Base-by-base conservation (phyloP, 2,888 invertebrate genomes). In the Dendrolimus pini region DNA sequence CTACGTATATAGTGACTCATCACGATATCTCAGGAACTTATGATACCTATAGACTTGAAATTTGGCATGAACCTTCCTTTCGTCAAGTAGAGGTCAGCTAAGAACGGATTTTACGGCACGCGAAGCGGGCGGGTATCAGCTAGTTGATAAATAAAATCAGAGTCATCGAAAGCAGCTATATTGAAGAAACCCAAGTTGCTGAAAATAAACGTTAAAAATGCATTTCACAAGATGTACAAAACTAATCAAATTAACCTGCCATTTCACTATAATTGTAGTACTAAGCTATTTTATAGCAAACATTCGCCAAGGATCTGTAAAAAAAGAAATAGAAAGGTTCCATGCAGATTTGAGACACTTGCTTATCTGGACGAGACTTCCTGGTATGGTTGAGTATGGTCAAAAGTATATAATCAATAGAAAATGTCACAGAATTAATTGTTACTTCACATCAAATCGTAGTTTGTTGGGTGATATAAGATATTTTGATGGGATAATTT, bases 401-500 rank as follows among this genome's bases (percentile, higher is more conserved):
- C 83, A 85, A 59, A 64, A 54, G 8, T 64, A 74, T 56, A 78
- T 89, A 53, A 59, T 78, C 1, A 63, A 67, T 0, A 62, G 68
- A 13, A 72, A 71, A 2, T 89, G 89, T 60, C 53, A 59, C 1
- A 55, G 66, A 30, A 62, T 69, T 1, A 89, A 87, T 62, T 89
- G 89, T 61, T 87, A 80, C 65, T 65, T 89, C 0, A 85, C 85
- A 0, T 71, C 59, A 14, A 82, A 89, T 52, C 75, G 69, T 61
- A 77, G 63, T n/a, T 63, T 82, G 1, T 76, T 82, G 1, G 63
- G 67, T 0, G 81, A 83, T 61, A 7, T 78, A 0, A 72, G 83
- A 41, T 79, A 84, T 58, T 89, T 83, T 47, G 89, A 89, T 62
- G 83, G 76, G 0, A 69, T 89, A 1, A 63, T 89, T 9, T 89